These are phyloP conservation scores for Bos javanicus DNA, from an alignment of 2,113 vertebrate species.

Conservation along the genomic window DNA sequence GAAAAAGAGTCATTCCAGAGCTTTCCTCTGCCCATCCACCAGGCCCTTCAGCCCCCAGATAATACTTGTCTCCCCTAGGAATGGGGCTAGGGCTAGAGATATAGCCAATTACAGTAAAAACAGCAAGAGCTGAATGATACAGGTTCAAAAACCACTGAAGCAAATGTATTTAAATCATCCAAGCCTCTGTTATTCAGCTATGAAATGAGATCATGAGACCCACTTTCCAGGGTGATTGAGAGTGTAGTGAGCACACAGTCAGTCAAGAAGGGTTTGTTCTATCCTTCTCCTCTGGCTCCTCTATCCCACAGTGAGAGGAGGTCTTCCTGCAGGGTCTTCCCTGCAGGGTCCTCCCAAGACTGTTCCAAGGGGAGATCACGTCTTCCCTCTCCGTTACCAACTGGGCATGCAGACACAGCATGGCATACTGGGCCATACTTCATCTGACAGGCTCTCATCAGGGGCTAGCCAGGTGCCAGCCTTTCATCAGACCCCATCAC, in stretches of 20 bases:
- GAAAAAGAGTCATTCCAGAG: background rate
- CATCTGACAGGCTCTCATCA: background rate
- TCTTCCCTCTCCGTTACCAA: background rate
- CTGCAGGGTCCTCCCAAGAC: background rate
- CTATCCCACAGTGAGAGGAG: background rate
- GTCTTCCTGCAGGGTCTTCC: background rate
- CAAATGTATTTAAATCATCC: background rate
- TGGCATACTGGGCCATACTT: background rate
- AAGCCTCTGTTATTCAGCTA: background rate
- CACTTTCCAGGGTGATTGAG: background rate
- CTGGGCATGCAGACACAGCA: background rate
- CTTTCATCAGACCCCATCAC: background rate
- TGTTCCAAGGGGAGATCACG: background rate
- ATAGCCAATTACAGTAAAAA: background rate
- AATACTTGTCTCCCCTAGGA: background rate
- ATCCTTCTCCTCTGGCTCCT: background rate
- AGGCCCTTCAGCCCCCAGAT: background rate
- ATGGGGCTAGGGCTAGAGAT: background rate
- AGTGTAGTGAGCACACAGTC: background rate
- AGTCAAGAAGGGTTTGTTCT: background rate
- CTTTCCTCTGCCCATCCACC: background rate
- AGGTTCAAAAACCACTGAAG: background rate
- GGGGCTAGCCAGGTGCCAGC: background rate
- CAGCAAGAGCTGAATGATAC: background rate
- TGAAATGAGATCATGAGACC: background rate